Evolutionary conservation across 2,113 vertebrate genomes (phyloP), one percentile per base, ranked within the genome.

Genomic region (Brachionichthys hirsutus): DNA sequence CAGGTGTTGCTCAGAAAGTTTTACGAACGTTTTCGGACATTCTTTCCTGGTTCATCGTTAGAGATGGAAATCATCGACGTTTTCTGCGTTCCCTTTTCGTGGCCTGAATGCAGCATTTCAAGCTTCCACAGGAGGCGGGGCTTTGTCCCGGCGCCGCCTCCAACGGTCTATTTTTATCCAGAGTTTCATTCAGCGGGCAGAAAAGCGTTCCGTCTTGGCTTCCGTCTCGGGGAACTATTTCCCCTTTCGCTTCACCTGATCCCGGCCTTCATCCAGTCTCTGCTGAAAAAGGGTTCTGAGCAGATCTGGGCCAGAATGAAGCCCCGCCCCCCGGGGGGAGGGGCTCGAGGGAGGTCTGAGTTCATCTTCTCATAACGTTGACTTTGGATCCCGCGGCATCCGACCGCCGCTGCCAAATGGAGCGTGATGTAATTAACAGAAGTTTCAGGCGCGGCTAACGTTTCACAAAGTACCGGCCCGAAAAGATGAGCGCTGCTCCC

Each of bases 281-380:
- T 55, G 47, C 36, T 12, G 36, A 15, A 40, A 53, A 54, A 66
- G 43, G 54, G 18, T 22, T 55, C 46, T 30, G 44, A 70, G 55
- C 57, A 40, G 50, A 60, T n/a, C 16, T 20, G 19, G n/a, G 57
- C 22, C 18, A 9, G 46, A 19, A 40, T 3, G 13, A 6, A 15
- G 14, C 36, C 22, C 19, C 30, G 44, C 42, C 2, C 4, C 8
- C 16, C 44, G 68, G 42, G 22, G 20, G n/a, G n/a, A n/a, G n/a
- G n/a, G n/a, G n/a, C n/a, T 2, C 62, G 30, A 51, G 62, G 54
- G 59, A 19, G 47, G 54, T 60, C 62, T 75, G 71, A 81, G 80
- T 80, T 74, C 42, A 70, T 75, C 71, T 78, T 86, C 79, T 73
- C 60, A 68, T 75, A 82, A 89, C 89, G 84, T 90, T 90, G 82